Base-by-base conservation (phyloP, 2,797 vertebrate genomes). In the Alectoris magna region DNA sequence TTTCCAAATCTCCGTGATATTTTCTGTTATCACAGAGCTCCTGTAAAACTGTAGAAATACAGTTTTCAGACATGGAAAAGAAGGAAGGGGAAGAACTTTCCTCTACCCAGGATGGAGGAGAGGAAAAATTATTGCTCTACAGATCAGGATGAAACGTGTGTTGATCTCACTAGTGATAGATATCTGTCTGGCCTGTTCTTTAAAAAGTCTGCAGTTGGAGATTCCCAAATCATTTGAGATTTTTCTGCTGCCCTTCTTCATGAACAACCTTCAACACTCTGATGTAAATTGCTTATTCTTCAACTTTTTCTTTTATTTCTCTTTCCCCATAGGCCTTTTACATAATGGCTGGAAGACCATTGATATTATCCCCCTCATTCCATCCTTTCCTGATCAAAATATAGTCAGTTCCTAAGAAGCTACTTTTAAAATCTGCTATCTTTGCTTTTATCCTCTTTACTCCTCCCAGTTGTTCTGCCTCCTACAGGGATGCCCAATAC, bases 51-150 rank as follows among this genome's bases (percentile, higher is more conserved):
- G 18, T 27, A 60, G 68, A 76, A 76, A 66, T 11, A 73, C 31
- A 49, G 7, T 7, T 77, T 93, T 67, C 14, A 53, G 23, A 49
- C 3, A 26, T 0, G 4, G 75, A 10, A n/a, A 10, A 69, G n/a
- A 58, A 84, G 34, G 38, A 74, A 90, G 6, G 8, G 12, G 63
- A 90, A 67, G 11, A 34, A 74, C 6, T 4, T 69, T 80, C 2
- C 3, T 85, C 56, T 22, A 71, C 1, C 5, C 5, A 34, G 9
- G 2, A 2, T 8, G 53, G 41, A 0, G 0, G 56, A 9, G 0
- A 15, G 87, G 43, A 22, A 84, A 86, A 16, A 29, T 90, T 72
- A 39, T 34, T 75, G 11, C 13, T 43, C 23, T n/a, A 53, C 6
- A 34, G 24, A 6, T 12, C 6, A 55, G 7, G 10, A 58, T 62